Percentiles rank a stretch among this genome's conserved stretches.
Conservation (phyloP, 2,888 invertebrate species). For the Tenthredo notha region DNA sequence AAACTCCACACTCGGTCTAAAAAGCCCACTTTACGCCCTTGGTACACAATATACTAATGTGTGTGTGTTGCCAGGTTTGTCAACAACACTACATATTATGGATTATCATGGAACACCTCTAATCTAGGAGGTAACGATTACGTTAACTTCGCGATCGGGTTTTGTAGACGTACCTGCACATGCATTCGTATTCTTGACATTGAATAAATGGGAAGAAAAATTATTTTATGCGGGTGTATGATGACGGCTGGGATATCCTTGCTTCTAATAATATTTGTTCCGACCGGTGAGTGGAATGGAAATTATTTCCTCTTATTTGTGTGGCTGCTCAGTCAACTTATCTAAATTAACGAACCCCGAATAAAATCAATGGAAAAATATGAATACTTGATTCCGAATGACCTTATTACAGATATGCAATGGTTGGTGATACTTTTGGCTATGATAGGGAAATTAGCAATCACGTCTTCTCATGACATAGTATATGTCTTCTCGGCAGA, state of each 20-base stretch:
- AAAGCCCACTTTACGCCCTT: no score
- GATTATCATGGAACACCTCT: conserved; percentile 88
- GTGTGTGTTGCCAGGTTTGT: conserved; percentile 81
- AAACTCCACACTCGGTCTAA: no score
- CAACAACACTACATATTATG: conserved; percentile 89
- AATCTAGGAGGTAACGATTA: conserved; percentile 86
- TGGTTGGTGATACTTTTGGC: conserved; percentile 83
- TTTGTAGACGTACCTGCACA: conserved; percentile 89
- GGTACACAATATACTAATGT: no score
- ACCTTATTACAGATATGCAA: conserved; percentile 77
- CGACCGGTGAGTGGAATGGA: conserved; percentile 77
- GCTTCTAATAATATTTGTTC: conserved; percentile 82
- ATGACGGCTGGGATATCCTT: conserved; percentile 82
- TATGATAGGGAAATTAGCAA: conserved; percentile 87
- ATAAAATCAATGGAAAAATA: background rate
- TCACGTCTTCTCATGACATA: conserved; percentile 87
- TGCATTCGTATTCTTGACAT: conserved; percentile 82
- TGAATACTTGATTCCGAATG: background rate
- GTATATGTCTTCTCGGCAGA: conserved; percentile 88
- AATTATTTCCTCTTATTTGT: background rate
- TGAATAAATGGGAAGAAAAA: conserved; percentile 86
- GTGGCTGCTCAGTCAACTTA: background rate
- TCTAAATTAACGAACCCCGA: background rate
- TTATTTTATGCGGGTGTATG: conserved; percentile 86
- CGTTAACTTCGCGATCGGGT: conserved; percentile 87